Percentiles rank a stretch among this genome's conserved stretches.
Conservation (phyloP, 2,113 vertebrate species). For the Daboia siamensis region DNA sequence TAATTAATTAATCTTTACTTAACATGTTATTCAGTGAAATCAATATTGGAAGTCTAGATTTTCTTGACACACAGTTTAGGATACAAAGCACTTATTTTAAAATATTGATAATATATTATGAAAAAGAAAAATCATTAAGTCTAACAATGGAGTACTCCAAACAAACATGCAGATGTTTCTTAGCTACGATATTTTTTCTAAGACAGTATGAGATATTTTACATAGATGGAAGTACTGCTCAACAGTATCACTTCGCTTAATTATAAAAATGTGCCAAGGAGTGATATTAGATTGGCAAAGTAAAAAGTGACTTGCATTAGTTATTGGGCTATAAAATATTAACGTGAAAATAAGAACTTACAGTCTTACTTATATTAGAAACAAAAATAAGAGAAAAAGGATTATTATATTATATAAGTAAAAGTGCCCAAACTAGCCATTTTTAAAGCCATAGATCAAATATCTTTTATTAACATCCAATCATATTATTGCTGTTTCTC, state of each 20-base stretch:
- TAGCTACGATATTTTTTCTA: neutral
- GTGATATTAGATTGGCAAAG: neutral
- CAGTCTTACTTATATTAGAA: neutral
- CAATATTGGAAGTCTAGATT: neutral
- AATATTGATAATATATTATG: neutral
- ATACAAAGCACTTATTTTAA: neutral
- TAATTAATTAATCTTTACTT: neutral
- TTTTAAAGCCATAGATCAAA: neutral
- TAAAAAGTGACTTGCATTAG: neutral
- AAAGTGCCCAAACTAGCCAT: neutral
- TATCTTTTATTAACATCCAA: neutral
- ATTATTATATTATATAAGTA: neutral
- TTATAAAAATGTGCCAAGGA: neutral
- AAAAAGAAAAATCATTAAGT: neutral
- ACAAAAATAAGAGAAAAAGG: neutral
- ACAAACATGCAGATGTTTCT: neutral
- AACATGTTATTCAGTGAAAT: neutral
- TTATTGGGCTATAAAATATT: neutral
- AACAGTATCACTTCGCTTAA: neutral
- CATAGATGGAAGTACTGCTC: neutral
- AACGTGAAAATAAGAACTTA: neutral
- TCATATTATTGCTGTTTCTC: neutral
- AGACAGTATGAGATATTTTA: neutral
- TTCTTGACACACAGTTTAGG: neutral
- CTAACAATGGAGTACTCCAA: neutral